Conservation (phyloP, 2,797 vertebrate genomes). For the Cirrhinus mrigala region DNA sequence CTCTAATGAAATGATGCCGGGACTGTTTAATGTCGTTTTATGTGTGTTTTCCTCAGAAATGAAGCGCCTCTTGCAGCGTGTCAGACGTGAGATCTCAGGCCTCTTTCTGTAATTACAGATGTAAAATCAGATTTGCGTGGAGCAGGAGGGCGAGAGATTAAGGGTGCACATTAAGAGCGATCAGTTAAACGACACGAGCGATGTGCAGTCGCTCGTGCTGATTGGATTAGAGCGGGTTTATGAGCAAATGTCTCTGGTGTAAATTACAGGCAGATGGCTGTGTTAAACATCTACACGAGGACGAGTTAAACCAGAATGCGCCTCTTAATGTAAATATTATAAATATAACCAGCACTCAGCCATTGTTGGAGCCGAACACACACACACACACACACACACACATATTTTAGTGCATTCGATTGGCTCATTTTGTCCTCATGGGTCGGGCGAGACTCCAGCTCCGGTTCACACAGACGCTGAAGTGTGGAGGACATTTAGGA, state of each 20-base stretch:
- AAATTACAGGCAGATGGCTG: conserved; percentile 40
- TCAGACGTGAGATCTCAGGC: neutral
- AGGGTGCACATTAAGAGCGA: conserved; percentile 32
- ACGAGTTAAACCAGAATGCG: neutral
- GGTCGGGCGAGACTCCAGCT: conserved; percentile 14
- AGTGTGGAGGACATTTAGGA: conserved; percentile 66
- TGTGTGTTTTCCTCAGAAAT: conserved; percentile 7
- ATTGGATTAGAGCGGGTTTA: conserved; percentile 42
- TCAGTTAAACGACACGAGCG: conserved; percentile 18
- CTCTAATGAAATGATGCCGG: neutral
- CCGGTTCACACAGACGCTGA: conserved; percentile 47
- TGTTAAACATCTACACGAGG: conserved; percentile 20
- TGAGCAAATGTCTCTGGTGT: conserved; percentile 45
- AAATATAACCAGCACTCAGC: neutral
- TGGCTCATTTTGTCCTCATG: neutral
- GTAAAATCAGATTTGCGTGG: conserved; percentile 54
- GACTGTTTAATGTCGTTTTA: neutral
- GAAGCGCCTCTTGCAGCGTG: neutral
- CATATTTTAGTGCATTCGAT: neutral
- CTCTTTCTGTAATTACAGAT: conserved; percentile 58
- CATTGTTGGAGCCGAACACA: neutral
- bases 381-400: conserved; percentile 29
- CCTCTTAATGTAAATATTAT: conserved; percentile 27
- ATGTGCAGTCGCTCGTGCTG: conserved; percentile 32
- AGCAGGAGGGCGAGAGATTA: conserved; percentile 50